Percentiles rank a stretch among this genome's conserved stretches.
Conservation (phyloP, 2,797 vertebrate species). For the Hypotaenidia okinawae region DNA sequence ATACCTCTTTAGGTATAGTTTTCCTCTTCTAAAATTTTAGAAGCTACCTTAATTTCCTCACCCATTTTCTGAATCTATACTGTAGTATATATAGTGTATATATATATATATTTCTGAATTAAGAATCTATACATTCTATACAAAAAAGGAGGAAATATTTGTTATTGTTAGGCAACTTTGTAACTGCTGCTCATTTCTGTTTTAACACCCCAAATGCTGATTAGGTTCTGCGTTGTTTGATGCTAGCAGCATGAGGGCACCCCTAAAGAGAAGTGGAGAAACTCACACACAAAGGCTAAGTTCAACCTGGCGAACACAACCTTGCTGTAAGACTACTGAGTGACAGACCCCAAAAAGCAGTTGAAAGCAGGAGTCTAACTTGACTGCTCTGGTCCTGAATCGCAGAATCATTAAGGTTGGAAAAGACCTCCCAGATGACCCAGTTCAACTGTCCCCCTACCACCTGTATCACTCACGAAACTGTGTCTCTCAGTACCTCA, state of each 20-base stretch:
- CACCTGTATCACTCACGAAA: too few relatives aligned
- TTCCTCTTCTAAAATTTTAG: background rate
- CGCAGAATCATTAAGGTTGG: too few relatives aligned
- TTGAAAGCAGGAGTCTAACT: background rate
- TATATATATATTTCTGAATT: too few relatives aligned
- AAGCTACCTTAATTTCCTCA: background rate
- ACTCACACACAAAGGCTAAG: background rate
- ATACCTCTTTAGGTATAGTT: too few relatives aligned
- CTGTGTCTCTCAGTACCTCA: too few relatives aligned
- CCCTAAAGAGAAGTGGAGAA: background rate
- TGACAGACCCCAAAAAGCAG: background rate
- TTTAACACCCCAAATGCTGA: background rate
- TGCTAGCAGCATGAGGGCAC: background rate
- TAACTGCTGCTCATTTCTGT: background rate
- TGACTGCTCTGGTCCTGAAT: accelerated
- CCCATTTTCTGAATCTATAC: background rate
- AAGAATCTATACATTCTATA: too few relatives aligned
- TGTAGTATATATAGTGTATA: too few relatives aligned
- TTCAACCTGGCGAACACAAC: background rate
- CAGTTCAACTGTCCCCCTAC: too few relatives aligned
- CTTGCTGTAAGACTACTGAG: too few relatives aligned
- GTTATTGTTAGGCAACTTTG: background rate
- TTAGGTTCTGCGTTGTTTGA: background rate
- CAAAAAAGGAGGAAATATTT: background rate
- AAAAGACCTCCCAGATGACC: too few relatives aligned